A percentile compares a stretch with the other conserved stretches of the same genome.
Conservation (phyloP, 2,113 vertebrate genomes). For the Gulo gulo region DNA sequence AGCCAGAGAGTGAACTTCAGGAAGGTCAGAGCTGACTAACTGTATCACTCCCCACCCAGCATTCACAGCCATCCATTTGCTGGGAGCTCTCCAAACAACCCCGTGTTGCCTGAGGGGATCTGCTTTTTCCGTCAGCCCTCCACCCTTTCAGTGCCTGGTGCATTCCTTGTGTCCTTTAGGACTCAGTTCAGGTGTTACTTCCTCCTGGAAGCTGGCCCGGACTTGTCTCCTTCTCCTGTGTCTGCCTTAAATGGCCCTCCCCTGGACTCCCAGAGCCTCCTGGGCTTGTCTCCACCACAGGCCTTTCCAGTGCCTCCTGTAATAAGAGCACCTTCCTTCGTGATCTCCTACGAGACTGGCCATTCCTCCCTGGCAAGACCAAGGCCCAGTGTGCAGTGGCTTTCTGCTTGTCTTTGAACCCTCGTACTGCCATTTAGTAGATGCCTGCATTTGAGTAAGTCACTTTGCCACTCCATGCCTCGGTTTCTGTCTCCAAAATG, state of each 20-base stretch:
- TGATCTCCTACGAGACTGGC: neutral
- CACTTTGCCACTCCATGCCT: neutral
- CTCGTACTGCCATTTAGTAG: neutral
- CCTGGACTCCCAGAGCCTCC: neutral
- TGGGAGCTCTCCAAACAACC: neutral
- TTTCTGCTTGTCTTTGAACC: neutral
- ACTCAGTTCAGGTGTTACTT: neutral
- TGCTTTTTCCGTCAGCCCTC: neutral
- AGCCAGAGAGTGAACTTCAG: neutral
- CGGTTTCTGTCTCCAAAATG: conserved; percentile 18
- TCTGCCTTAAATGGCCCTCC: neutral
- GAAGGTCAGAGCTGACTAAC: neutral
- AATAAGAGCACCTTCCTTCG: neutral
- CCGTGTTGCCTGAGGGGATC: neutral
- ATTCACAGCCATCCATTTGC: neutral
- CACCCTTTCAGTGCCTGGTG: neutral
- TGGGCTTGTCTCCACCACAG: neutral
- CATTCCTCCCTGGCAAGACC: neutral
- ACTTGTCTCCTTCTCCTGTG: neutral
- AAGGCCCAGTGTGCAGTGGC: neutral
- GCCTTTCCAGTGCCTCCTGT: neutral
- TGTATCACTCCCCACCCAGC: neutral
- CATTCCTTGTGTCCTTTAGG: neutral
- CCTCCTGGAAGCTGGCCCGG: neutral
- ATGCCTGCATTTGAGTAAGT: neutral